phyloP scores from a whole-genome alignment of 2,888 invertebrate genomes.

The Temnothorax rugatulus region DNA sequence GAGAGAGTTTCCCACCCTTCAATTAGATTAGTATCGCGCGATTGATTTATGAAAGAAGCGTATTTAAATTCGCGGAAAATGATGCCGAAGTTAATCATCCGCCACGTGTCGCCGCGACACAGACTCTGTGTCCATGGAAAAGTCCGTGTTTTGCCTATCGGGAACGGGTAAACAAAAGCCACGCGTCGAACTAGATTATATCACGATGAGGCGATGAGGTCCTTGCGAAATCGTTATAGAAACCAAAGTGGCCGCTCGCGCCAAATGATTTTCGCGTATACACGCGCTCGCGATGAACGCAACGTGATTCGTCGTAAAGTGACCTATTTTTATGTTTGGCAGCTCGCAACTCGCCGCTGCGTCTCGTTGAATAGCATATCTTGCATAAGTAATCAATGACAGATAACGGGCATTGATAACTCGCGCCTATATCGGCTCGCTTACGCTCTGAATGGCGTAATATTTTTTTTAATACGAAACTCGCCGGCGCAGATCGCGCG shows the following conservation, averaged over 20 bases:
- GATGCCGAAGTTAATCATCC: neutral
- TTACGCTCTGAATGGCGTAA: slow-evolving; percentile 1
- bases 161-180: slow-evolving; percentile 38
- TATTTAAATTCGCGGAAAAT: neutral
- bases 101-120: neutral
- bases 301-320: slow-evolving; percentile 19
- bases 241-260: neutral
- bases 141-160: neutral
- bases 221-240: slow-evolving; percentile 6
- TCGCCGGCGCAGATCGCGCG: neutral
- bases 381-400: slow-evolving; percentile 49
- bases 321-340: slow-evolving; percentile 58
- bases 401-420: slow-evolving; percentile 37
- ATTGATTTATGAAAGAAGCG: neutral
- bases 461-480: neutral
- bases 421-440: neutral
- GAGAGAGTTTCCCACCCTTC: neutral
- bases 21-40: slow-evolving; percentile 1
- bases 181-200: slow-evolving; percentile 26
- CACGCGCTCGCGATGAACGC: neutral
- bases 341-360: slow-evolving; percentile 35
- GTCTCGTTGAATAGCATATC: slow-evolving; percentile 30
- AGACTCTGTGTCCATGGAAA: neutral
- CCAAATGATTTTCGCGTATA: slow-evolving; percentile 14
- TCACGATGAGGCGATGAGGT: neutral